These are phyloP conservation scores for Enchytraeus crypticus DNA, from an alignment of 2,888 invertebrate species.

Conservation along the genomic window DNA sequence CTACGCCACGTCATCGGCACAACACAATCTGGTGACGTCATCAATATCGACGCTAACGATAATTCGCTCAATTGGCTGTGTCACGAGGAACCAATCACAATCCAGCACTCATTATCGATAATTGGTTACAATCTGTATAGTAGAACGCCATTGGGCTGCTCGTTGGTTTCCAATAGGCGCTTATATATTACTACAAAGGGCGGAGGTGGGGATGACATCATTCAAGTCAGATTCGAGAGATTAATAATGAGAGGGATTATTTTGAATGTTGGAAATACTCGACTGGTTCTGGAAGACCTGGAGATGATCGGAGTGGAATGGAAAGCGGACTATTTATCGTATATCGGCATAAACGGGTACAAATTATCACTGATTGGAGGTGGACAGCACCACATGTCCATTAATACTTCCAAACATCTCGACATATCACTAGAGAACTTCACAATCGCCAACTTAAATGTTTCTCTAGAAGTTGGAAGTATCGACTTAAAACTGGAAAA, in stretches of 20 bases:
- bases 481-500: neutral
- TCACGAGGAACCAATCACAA: neutral
- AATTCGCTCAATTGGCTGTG: neutral
- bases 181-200: neutral
- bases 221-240: neutral
- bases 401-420: neutral
- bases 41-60: neutral
- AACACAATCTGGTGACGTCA: neutral
- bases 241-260: neutral
- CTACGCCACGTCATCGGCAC: neutral
- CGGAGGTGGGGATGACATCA: conserved; percentile 3
- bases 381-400: neutral
- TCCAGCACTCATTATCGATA: neutral
- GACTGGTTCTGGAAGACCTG: neutral
- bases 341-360: neutral
- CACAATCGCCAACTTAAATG: neutral
- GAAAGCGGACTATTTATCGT: neutral
- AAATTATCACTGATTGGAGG: neutral
- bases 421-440: neutral
- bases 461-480: neutral
- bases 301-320: neutral
- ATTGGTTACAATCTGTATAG: neutral
- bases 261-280: neutral
- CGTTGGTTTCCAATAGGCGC: neutral
- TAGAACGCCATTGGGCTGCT: neutral